These are phyloP conservation scores for Theretra japonica DNA, from an alignment of 2,888 invertebrate species.

Conservation along the genomic window DNA sequence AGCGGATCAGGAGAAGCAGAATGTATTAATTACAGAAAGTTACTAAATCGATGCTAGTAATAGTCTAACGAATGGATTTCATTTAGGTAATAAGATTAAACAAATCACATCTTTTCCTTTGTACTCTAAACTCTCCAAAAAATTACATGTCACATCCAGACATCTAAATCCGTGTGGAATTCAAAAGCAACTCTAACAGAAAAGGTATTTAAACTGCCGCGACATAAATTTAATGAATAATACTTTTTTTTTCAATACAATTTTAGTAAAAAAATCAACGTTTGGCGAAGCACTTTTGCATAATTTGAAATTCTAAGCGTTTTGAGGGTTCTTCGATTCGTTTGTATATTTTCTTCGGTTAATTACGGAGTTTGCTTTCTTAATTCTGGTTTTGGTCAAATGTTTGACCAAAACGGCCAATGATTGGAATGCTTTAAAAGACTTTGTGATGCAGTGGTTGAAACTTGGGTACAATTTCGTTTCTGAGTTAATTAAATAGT, in stretches of 20 bases:
- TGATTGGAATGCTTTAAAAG: too few relatives aligned
- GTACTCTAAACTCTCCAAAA: not conserved
- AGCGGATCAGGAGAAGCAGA: too few relatives aligned
- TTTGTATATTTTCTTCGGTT: not conserved
- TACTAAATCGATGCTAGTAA: too few relatives aligned
- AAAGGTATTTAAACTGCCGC: conserved; percentile 50
- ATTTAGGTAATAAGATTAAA: too few relatives aligned
- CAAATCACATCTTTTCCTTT: too few relatives aligned
- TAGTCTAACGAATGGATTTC: too few relatives aligned
- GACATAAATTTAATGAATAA: conserved; percentile 59
- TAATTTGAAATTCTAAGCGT: conserved; percentile 15
- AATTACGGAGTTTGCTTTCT: not conserved
- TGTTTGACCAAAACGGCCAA: too few relatives aligned
- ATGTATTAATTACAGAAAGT: too few relatives aligned
- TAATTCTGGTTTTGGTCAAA: not conserved
- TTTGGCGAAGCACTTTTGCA: not conserved
- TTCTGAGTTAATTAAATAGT: too few relatives aligned
- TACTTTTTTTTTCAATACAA: conserved; percentile 51
- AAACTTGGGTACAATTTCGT: too few relatives aligned
- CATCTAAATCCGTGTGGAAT: conserved; percentile 36
- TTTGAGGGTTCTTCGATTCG: conserved; percentile 9
- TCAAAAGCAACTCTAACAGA: conserved; percentile 49
- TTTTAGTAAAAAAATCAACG: conserved; percentile 32
- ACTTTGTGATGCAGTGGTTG: too few relatives aligned
- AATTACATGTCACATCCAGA: conserved; percentile 26